phyloP scores from a whole-genome alignment of 2,888 invertebrate species.

The Chrysina gloriosa region DNA sequence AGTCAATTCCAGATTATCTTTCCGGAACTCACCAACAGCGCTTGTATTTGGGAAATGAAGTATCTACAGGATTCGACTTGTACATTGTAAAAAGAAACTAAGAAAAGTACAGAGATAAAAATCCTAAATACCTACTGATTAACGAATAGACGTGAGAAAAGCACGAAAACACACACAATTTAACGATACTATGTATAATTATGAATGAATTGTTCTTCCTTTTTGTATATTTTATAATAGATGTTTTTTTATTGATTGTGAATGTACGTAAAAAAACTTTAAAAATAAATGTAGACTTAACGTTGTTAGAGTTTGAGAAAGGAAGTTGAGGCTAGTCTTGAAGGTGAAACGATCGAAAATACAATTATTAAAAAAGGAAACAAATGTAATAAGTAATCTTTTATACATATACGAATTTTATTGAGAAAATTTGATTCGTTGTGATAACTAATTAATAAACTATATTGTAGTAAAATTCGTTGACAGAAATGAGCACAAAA shows the following conservation, averaged over 20 bases:
- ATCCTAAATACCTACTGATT: not conserved
- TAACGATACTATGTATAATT: not conserved
- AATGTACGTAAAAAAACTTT: slow-evolving; percentile 3
- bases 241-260: slow-evolving; percentile 13
- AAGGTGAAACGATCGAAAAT: not conserved
- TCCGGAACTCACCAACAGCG: too few relatives aligned
- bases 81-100: slow-evolving; percentile 31
- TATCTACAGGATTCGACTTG: slow-evolving; percentile 11
- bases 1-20: too few relatives aligned
- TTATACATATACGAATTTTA: too few relatives aligned
- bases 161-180: too few relatives aligned
- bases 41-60: too few relatives aligned
- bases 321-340: not conserved
- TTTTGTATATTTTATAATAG: slow-evolving; percentile 32
- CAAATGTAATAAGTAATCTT: too few relatives aligned
- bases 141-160: not conserved
- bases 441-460: too few relatives aligned
- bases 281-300: not conserved
- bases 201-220: slow-evolving; percentile 28
- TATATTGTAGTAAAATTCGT: too few relatives aligned
- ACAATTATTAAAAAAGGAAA: not conserved
- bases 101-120: not conserved
- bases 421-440: too few relatives aligned
- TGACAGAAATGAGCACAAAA: too few relatives aligned
- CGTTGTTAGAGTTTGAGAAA: not conserved